Evolutionary conservation across 2,113 vertebrate genomes (phyloP).

Genomic region (Mohoua ochrocephala): DNA sequence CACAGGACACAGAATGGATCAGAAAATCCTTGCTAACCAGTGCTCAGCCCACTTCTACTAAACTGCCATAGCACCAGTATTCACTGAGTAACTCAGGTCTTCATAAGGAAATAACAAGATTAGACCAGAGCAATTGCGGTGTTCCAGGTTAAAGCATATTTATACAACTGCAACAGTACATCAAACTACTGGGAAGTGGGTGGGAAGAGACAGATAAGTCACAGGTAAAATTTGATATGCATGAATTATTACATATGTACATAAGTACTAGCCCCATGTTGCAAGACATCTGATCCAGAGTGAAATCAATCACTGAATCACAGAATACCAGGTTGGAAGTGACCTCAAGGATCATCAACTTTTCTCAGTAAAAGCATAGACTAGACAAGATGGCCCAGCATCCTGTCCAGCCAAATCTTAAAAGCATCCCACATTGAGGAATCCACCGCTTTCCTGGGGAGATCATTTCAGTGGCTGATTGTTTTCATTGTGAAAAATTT

Average conservation of each 20-base stretch:
- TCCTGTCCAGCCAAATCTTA: neutral
- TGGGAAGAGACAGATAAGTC: neutral
- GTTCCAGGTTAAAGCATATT: neutral
- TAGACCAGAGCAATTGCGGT: neutral
- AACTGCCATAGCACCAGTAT: neutral
- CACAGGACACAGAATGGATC: neutral
- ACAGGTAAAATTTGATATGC: neutral
- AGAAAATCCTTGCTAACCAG: neutral
- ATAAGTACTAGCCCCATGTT: neutral
- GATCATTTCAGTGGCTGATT: neutral
- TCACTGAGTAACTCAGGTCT: neutral
- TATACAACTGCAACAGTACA: neutral
- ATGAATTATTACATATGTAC: neutral
- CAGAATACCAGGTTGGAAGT: neutral
- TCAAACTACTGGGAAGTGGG: neutral
- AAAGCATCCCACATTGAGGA: neutral
- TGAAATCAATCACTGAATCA: neutral
- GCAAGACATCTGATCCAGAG: neutral
- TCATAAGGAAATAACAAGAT: neutral
- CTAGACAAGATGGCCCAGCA: neutral
- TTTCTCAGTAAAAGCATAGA: neutral
- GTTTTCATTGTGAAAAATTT: neutral
- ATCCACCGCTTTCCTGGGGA: neutral
- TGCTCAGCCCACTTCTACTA: neutral
- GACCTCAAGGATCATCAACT: neutral